Evolutionary conservation across 1,140 invertebrate species (phyloP), one percentile per base, ranked within the genome.

Genomic region (Potamilus streckersoni): DNA sequence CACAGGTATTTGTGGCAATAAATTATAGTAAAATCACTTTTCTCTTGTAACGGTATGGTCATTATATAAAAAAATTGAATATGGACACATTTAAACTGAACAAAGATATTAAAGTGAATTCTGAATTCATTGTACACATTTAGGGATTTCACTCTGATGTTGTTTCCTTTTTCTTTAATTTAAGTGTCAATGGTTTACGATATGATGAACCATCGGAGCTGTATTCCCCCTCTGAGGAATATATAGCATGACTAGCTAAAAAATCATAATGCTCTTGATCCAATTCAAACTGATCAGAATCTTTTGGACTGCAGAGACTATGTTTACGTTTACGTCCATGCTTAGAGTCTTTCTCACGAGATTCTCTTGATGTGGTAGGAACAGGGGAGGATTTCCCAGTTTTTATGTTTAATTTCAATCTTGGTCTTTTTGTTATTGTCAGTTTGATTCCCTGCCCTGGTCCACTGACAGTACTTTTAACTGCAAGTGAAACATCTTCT

Each of bases 401-500:
- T 56, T 65, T 61, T n/a, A 69, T 71, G 66, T 69, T 49, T 13
- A 55, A 57, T 20, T 69, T 62, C 16, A 81, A 27, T 66, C 79
- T 79, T 57, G 81, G 82, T 63, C 82, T 71, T 74, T 85, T 86
- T 62, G 84, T 84, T 57, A 90, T 90, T 62, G 87, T 90, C 60
- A 90, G 72, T 78, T 90, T 90, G 20, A 90, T 88, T 20, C 89
- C 89, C 65, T 84, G 80, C 20, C 79, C 80, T 15, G 88, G 86
- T 76, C 88, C 86, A 74, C 80, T 84, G 56, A 87, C 83, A 15
- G 84, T 87, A 68, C 82, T 85, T 77, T 83, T 86, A 4, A 87
- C 82, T 61, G 83, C 82, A 17, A 88, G 63, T 63, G 83, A 80
- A 19, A 83, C 74, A 61, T 75, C 65, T 60, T 60, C 71, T 20